phyloP scores from a whole-genome alignment of 2,888 invertebrate species.

The Dendrolimus houi region DNA sequence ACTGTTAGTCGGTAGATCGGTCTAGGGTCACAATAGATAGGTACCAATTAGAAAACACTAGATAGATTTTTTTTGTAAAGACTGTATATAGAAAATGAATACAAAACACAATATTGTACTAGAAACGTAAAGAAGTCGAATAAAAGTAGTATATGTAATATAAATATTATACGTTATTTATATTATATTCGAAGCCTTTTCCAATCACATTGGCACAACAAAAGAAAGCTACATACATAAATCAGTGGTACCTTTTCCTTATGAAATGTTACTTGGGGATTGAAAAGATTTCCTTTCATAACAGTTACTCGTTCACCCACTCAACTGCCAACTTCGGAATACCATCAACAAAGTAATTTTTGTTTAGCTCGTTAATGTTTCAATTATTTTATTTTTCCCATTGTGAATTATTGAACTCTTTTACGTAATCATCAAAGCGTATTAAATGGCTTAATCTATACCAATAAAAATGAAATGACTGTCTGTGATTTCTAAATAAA shows the following conservation, averaged over 20 bases:
- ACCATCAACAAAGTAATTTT: constrained; percentile 26
- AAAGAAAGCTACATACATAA: constrained; percentile 50
- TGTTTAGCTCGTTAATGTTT: constrained; percentile 19
- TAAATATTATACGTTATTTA: constrained; percentile 19
- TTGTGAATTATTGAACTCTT: too few relatives aligned
- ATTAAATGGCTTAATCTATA: too few relatives aligned
- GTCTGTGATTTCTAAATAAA: too few relatives aligned
- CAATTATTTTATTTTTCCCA: neutral
- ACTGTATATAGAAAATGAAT: too few relatives aligned
- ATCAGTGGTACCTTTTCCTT: constrained; percentile 50
- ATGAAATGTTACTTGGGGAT: constrained; percentile 39
- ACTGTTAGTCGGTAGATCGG: too few relatives aligned
- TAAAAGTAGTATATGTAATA: constrained; percentile 7
- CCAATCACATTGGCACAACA: constrained; percentile 44
- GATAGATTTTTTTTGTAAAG: too few relatives aligned
- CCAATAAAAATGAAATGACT: too few relatives aligned
- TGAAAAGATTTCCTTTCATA: constrained; percentile 53
- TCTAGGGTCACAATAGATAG: too few relatives aligned
- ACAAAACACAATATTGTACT: too few relatives aligned
- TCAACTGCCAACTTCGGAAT: constrained; percentile 42
- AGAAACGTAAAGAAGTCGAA: neutral
- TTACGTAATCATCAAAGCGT: too few relatives aligned
- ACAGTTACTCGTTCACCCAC: constrained; percentile 44
- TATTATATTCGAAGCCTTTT: constrained; percentile 23
- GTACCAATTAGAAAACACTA: too few relatives aligned